phyloP scores from a whole-genome alignment of 2,888 invertebrate species.

The Acanthosepion pharaonis region DNA sequence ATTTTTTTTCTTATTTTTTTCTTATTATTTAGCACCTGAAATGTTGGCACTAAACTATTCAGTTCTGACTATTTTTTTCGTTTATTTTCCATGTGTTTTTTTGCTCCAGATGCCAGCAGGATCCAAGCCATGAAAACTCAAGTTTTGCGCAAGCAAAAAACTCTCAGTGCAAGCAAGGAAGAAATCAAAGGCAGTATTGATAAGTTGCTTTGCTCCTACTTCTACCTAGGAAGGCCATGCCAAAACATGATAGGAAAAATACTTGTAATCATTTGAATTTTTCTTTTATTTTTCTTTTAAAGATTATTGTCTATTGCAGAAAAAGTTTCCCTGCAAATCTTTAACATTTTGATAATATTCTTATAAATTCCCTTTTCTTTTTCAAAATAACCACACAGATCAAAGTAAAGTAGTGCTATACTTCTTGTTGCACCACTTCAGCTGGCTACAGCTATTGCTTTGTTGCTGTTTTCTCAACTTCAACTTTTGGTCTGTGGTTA shows the following conservation, averaged over 20 bases:
- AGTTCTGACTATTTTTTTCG: neutral
- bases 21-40: neutral
- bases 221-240: neutral
- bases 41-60: neutral
- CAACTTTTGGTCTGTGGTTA: too few species aligned
- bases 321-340: neutral
- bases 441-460: too few species aligned
- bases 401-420: neutral
- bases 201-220: neutral
- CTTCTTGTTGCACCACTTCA: too few species aligned
- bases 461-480: too few species aligned
- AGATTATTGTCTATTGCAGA: neutral
- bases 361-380: too few species aligned
- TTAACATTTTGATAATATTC: too few species aligned
- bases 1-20: neutral
- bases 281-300: neutral
- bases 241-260: neutral
- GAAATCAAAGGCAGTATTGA: neutral
- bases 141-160: neutral
- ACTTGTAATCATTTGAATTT: neutral
- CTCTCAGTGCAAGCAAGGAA: neutral
- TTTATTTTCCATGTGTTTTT: neutral
- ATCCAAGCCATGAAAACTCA: neutral
- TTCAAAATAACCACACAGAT: neutral
- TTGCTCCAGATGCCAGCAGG: neutral